Evolutionary conservation across 2,113 vertebrate genomes (phyloP).

Genomic region (Microcebus griseorufus): DNA sequence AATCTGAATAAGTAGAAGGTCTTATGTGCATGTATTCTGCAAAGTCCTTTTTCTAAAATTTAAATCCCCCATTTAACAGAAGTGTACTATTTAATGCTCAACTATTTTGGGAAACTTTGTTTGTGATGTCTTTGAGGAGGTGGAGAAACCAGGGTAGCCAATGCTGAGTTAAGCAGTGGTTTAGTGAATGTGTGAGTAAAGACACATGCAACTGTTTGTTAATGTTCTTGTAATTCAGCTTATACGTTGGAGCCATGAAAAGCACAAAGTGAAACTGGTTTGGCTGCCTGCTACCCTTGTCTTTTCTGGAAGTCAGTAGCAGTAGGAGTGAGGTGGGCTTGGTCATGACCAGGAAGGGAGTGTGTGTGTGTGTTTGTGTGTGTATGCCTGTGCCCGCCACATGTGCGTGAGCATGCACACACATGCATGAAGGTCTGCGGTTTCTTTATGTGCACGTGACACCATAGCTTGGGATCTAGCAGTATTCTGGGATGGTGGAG

Average conservation of each 20-base stretch:
- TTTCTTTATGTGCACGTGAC: not conserved
- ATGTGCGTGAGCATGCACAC: no score
- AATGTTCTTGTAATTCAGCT: not conserved
- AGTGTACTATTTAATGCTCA: not conserved
- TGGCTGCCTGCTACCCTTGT: not conserved
- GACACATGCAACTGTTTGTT: rapidly evolving
- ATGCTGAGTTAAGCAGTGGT: not conserved
- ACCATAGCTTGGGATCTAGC: not conserved
- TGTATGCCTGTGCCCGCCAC: no score
- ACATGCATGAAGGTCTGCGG: not conserved
- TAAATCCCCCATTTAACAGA: not conserved
- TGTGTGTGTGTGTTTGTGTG: not conserved
- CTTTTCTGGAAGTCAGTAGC: not conserved
- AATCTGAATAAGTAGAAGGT: not conserved
- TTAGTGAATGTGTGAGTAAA: not conserved
- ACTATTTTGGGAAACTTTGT: not conserved
- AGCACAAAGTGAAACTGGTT: not conserved
- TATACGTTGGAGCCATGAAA: not conserved
- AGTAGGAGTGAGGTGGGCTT: not conserved
- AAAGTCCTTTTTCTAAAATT: not conserved
- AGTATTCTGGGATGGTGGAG: not conserved
- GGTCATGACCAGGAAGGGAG: not conserved
- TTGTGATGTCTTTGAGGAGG: not conserved
- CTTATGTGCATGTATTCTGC: not conserved
- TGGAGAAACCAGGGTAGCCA: not conserved